Base-by-base conservation (phyloP, 2,797 vertebrate species). In the Urocyon cinereoargenteus region DNA sequence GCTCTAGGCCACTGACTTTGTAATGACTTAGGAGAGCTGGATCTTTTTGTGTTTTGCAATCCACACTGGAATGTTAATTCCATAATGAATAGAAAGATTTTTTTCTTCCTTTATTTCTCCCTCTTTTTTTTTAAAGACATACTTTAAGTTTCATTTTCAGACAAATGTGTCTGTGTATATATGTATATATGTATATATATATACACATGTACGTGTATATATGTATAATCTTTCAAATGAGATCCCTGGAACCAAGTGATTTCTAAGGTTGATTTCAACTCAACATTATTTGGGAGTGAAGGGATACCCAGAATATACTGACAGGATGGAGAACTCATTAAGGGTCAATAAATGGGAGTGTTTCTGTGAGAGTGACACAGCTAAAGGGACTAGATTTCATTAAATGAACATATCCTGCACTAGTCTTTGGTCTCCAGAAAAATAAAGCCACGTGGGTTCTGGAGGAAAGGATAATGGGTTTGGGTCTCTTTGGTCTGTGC, bases 1-100 rank as follows among this genome's bases (percentile, higher is more conserved):
- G 7, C 34, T 91, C 7, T 36, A 14, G 28, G 13, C 64, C n/a
- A 4, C 75, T 51, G 55, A 55, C 34, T 68, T 92, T 94, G 83
- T 96, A 75, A 85, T 97, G 90, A 85, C 64, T 92, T 83, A 61
- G 2, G 40, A 57, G 90, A 94, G 49, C 26, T 72, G 62, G 19
- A 7, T 83, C 51, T 68, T 93, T 85, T 31, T 73, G 26, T 75
- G 40, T 59, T 68, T 49, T 92, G 79, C 45, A 75, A 1, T 91
- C 68, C 22, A 26, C 28, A 61, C 9, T 81, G 93, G 85, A 85
- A 93, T 97, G 83, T 88, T 96, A 93, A 96, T 96, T 96, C 70
- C 66, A 78, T 72, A 86, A 91, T 90, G 59, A 91, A 72, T 90
- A 95, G 57, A 81, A 96, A 89, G 4, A 22, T 22, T 26, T 89